Percentiles rank a stretch among this genome's conserved stretches.
phyloP scores from a whole-genome alignment of 2,888 invertebrate species.

The Clitarchus hookeri region DNA sequence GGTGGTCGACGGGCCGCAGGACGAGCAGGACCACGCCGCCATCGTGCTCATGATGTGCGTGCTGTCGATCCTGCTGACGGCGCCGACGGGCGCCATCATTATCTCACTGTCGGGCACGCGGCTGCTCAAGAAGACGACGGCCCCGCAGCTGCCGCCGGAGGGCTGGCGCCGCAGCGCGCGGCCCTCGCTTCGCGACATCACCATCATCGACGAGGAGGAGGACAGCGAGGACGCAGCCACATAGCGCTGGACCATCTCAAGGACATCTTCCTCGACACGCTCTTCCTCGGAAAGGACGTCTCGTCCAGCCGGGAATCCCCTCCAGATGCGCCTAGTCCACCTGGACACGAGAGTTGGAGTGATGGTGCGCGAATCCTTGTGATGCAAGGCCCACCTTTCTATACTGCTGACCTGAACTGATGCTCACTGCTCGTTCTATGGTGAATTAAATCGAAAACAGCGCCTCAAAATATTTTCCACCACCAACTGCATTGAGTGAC shows the following conservation, averaged over 20 bases:
- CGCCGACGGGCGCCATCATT: conserved; percentile 80
- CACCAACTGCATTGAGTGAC: too few relatives aligned
- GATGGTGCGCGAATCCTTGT: too few relatives aligned
- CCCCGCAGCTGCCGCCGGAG: conserved; percentile 53
- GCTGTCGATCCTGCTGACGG: conserved; percentile 81
- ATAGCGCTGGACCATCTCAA: neutral
- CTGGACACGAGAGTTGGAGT: too few relatives aligned
- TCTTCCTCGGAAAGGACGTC: too few relatives aligned
- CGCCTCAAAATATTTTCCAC: too few relatives aligned
- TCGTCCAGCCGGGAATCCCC: too few relatives aligned
- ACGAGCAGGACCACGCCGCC: conserved; percentile 56
- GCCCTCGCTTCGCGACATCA: conserved; percentile 84
- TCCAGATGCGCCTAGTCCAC: too few relatives aligned
- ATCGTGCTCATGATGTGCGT: conserved; percentile 77
- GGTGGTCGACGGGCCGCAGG: conserved; percentile 53
- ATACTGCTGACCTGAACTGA: too few relatives aligned
- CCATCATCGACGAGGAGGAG: conserved; percentile 83
- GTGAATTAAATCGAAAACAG: too few relatives aligned
- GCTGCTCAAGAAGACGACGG: conserved; percentile 76
- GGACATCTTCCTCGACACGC: too few relatives aligned
- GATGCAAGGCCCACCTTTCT: too few relatives aligned
- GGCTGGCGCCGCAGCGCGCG: conserved; percentile 79
- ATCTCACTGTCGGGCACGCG: conserved; percentile 78
- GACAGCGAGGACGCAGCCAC: conserved; percentile 60
- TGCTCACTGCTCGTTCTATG: too few relatives aligned